Evolutionary conservation across 1,140 invertebrate genomes (phyloP).

Genomic region (Magallana angulata): DNA sequence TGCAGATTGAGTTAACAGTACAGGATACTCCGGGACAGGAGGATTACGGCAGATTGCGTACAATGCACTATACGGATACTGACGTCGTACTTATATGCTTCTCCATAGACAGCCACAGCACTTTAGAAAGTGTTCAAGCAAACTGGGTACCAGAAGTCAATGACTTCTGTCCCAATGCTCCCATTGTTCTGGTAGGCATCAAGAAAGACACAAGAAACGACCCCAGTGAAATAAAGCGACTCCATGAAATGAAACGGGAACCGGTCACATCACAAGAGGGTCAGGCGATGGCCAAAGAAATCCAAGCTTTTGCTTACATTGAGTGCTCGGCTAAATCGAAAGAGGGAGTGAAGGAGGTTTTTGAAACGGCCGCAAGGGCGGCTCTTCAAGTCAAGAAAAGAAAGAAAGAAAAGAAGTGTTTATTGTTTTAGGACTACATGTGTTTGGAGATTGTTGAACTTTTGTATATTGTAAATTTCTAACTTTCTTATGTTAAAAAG

Average conservation of each 20-base stretch:
- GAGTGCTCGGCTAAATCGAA: conserved; percentile 99
- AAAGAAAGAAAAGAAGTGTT: conserved; percentile 67
- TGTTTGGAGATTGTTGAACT: neutral
- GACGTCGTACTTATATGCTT: conserved; percentile 83
- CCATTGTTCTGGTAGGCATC: conserved; percentile 80
- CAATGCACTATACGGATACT: conserved; percentile 97
- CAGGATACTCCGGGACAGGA: conserved; percentile 99
- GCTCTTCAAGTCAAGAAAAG: conserved; percentile 90
- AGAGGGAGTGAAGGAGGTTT: conserved; percentile 99
- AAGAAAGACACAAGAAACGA: conserved; percentile 91
- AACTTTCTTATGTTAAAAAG: too few species aligned
- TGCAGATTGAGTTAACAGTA: conserved; percentile 83
- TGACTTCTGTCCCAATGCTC: conserved; percentile 80
- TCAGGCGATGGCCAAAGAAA: conserved; percentile 98
- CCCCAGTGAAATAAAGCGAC: too few species aligned
- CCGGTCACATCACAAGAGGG: conserved; percentile 98
- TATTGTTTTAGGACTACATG: neutral
- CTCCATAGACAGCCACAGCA: conserved; percentile 76
- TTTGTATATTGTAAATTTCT: neutral
- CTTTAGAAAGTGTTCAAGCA: conserved; percentile 76
- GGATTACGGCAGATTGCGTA: conserved; percentile 96
- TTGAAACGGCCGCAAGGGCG: conserved; percentile 98
- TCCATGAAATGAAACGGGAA: conserved; percentile 99
- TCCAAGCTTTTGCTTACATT: conserved; percentile 98
- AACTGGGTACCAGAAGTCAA: conserved; percentile 80